A percentile compares a stretch with the other conserved stretches of the same genome.
Evolutionary conservation across 2,797 vertebrate species (phyloP).

Genomic region (Muscicapa striata): DNA sequence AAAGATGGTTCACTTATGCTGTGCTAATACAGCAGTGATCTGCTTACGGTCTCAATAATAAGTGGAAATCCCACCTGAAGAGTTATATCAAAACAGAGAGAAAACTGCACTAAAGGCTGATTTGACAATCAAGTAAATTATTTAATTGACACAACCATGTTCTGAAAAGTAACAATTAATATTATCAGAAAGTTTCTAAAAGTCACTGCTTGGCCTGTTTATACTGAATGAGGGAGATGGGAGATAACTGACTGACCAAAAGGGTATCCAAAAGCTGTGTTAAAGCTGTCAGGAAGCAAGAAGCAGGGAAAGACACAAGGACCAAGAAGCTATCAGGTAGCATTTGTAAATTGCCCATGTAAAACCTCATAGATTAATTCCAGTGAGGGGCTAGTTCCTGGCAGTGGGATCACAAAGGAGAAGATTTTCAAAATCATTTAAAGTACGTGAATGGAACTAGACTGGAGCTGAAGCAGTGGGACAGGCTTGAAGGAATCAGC

Average conservation of each 20-base stretch:
- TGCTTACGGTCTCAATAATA: not conserved
- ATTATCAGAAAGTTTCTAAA: not conserved
- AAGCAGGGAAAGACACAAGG: not conserved
- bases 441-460: slow-evolving; percentile 11
- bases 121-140: not conserved
- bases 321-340: not conserved
- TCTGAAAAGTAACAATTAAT: not conserved
- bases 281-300: not conserved
- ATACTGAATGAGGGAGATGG: not conserved
- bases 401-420: slow-evolving; percentile 17
- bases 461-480: not conserved
- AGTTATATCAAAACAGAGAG: not conserved
- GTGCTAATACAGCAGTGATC: not conserved
- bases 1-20: not conserved
- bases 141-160: not conserved
- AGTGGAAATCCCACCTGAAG: not conserved
- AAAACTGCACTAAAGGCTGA: not conserved
- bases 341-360: not conserved
- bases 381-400: slow-evolving; percentile 19
- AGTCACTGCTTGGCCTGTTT: fast-evolving
- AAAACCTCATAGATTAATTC: slow-evolving; percentile 16
- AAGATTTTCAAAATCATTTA: slow-evolving; percentile 27
- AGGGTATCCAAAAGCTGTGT: not conserved
- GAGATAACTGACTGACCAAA: not conserved
- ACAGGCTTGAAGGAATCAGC: not conserved